Conservation (phyloP, 2,113 vertebrate species). For the Hydrochoerus hydrochaeris region DNA sequence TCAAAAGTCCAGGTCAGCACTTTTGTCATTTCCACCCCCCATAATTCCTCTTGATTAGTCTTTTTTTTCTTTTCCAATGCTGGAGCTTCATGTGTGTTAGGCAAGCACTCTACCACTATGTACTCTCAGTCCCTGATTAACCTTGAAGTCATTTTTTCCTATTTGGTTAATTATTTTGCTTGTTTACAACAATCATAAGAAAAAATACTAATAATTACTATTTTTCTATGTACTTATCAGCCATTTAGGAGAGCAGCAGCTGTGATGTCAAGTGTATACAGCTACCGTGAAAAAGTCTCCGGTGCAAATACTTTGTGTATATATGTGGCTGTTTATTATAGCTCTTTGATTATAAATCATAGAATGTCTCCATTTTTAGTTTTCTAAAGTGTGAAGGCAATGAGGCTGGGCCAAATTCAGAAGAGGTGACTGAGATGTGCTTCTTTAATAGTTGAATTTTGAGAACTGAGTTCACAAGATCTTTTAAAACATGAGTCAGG, state of each 20-base stretch:
- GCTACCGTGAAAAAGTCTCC: neutral
- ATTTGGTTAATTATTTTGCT: constrained; percentile 15
- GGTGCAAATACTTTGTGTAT: neutral
- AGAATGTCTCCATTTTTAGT: neutral
- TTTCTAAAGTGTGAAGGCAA: neutral
- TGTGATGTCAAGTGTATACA: neutral
- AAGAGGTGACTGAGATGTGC: neutral
- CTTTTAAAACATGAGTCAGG: neutral
- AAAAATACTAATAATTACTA: neutral
- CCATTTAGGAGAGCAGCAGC: neutral
- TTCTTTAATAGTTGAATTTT: neutral
- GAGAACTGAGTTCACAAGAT: constrained; percentile 3
- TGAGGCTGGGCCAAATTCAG: neutral
- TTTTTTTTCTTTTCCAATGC: neutral
- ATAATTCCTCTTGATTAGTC: neutral
- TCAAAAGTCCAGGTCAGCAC: neutral
- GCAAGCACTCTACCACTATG: neutral
- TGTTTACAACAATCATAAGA: neutral
- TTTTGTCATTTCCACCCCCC: neutral
- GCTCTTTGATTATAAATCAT: neutral
- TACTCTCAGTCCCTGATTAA: neutral
- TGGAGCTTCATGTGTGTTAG: neutral
- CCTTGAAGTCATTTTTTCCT: neutral
- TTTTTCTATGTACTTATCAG: neutral
- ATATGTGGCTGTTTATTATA: neutral